Conservation (phyloP, 2,797 vertebrate genomes). For the Geotrypetes seraphini region DNA sequence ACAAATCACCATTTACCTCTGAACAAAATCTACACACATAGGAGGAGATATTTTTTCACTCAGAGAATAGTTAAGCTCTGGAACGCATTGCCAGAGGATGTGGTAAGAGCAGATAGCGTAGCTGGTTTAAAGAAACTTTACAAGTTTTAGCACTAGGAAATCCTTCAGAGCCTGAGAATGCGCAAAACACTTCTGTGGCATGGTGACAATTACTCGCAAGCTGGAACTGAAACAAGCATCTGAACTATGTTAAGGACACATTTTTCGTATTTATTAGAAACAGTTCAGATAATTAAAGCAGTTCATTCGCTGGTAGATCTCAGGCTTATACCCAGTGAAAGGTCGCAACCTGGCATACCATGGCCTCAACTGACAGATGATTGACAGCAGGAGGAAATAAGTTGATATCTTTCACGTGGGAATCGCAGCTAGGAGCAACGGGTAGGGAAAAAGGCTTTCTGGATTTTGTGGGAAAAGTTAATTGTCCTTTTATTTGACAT, state of each 20-base stretch:
- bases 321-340: constrained; percentile 68
- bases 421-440: constrained; percentile 85
- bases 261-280: constrained; percentile 74
- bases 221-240: constrained; percentile 44
- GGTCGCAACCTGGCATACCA: constrained; percentile 79
- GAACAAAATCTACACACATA: too few relatives aligned
- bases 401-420: constrained; percentile 88
- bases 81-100: too few relatives aligned
- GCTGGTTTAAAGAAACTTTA: too few relatives aligned
- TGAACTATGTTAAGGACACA: constrained; percentile 60
- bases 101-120: too few relatives aligned
- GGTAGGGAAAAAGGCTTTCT: constrained; percentile 62
- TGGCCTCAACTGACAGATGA: constrained; percentile 66
- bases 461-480: constrained; percentile 81
- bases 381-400: constrained; percentile 82
- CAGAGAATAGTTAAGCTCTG: too few relatives aligned
- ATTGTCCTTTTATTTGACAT: constrained; percentile 74
- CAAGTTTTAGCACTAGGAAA: too few relatives aligned
- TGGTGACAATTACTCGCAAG: constrained; percentile 15
- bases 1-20: too few relatives aligned
- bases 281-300: constrained; percentile 69
- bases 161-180: too few relatives aligned
- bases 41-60: too few relatives aligned
- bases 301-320: constrained; percentile 67
- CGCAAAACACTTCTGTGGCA: too few relatives aligned